Base-by-base conservation (phyloP, 2,113 vertebrate genomes). In the Jacana jacana region DNA sequence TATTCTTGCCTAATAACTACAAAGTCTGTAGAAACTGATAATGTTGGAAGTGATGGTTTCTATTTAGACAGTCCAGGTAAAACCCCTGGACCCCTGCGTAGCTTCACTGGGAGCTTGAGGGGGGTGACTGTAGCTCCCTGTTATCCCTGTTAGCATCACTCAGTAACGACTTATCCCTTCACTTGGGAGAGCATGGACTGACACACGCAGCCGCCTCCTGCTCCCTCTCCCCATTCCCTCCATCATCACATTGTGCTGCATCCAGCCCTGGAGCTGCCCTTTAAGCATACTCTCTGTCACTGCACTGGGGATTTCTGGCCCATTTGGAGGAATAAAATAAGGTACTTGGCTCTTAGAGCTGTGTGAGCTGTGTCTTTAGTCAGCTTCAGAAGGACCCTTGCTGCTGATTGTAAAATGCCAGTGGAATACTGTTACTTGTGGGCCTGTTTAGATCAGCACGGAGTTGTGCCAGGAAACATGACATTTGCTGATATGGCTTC, bases 191-290 rank as follows among this genome's bases (percentile, higher is more conserved):
- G 10, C 35, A 24, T 28, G 40, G n/a, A 6, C 23, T 11, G 22
- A 4, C 5, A 22, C 19, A 15, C 1, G 11, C 51, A 37, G 46
- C 40, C 19, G 3, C 12, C 19, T n/a, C 46, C 31, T 72, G 13
- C 60, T 72, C 30, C 63, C 35, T 31, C 40, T 81, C 44, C 27
- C 27, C 6, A 1, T 69, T 75, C 33, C 15, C 68, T 68, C 33
- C 15, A 14, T 33, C 12, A 8, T 44, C 28, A 5, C 11, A 13
- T 28, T 0, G 1, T 2, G 4, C 33, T 31, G 54, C 15, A 10
- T 68, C 57, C 30, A 17, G 28, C 35, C 28, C 11, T 16, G 40
- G 55, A 52, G 33, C 60, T 65, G 31, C 42, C n/a, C 6, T 71
- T 73, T 48, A 23, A 60, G n/a, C 14, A 17, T 15, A 10, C 14